A percentile compares a stretch with the other conserved stretches of the same genome.
These are phyloP conservation scores for Myotis yumanensis DNA, from an alignment of 2,113 vertebrate genomes.

Conservation along the genomic window DNA sequence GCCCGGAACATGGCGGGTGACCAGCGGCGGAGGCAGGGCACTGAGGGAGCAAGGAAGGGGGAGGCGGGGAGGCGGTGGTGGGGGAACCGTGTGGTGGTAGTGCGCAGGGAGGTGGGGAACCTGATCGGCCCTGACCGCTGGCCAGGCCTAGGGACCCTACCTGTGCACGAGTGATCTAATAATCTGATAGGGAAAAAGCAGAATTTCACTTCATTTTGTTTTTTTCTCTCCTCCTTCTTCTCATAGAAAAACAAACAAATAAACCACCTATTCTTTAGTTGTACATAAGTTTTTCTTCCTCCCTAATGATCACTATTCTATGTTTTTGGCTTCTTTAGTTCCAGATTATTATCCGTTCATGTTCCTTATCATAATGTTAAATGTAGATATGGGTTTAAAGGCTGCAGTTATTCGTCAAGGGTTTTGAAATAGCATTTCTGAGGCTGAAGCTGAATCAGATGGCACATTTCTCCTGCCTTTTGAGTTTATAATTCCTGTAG, in stretches of 20 bases:
- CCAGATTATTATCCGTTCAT: background rate
- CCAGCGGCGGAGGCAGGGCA: no score
- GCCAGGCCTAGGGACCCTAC: no score
- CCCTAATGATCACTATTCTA: background rate
- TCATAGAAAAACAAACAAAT: background rate
- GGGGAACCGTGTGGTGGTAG: no score
- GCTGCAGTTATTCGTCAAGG: conserved; percentile 2
- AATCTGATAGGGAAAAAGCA: background rate
- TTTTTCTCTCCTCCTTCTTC: background rate
- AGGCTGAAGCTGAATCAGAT: background rate
- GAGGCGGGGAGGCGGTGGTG: no score
- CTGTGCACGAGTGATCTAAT: background rate
- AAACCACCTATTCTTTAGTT: background rate
- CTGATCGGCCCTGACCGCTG: no score
- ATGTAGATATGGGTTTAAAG: background rate
- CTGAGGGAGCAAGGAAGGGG: no score
- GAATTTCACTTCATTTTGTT: background rate
- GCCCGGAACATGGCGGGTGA: no score
- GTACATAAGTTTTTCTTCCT: background rate
- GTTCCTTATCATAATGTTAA: background rate
- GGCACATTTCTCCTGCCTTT: background rate
- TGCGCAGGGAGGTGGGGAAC: no score
- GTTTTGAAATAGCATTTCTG: conserved; percentile 15
- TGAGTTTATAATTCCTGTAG: background rate
- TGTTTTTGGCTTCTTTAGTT: conserved; percentile 12